Base-by-base conservation (phyloP, 2,888 invertebrate species). In the Thecocarcelia acutangulata region DNA sequence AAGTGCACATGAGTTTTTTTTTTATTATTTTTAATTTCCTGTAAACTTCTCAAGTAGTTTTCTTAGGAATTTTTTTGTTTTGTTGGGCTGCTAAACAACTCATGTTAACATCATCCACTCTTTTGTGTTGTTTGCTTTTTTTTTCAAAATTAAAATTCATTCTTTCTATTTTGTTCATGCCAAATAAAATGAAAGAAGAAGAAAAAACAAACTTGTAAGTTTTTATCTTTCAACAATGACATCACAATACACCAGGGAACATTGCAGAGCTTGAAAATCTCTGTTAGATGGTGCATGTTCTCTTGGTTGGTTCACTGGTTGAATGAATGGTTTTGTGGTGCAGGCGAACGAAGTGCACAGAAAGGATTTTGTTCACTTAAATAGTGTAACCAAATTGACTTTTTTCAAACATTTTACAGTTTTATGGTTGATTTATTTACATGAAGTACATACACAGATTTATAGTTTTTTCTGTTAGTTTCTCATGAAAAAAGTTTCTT, bases 331-430 rank as follows among this genome's bases (percentile, higher is more conserved):
- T 13, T 68, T 54, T 21, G 21, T 48, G 46, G 46, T 64, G 21
- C n/a, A 15, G 15, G 12, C 42, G 21, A 52, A 61, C 42, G 21
- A 52, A 61, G 61, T 61, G 61, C 19, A 64, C 4, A 28, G 42
- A 76, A 79, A 61, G 74, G 69, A 83, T 73, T 83, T 79, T 72
- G 2, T 63, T 58, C 72, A 76, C 76, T 79, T 81, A 69, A 81
- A 79, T 64, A 73, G 79, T 81, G 75, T 48, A 79, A 75, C 69
- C 58, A 79, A 83, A 83, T 59, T 73, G 21, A 58, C 64, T 72
- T 66, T 64, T 75, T 33, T 33, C 8, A 33, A 72, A 58, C 44
- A 61, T 75, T 83, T 76, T 63, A 56, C 64, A 83, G 77, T 64
- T 68, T 80, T 37, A 73, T 77, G 73, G 44, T 52, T 69, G 40